Base-by-base conservation (phyloP, 2,113 vertebrate species). In the Mirza zaza region DNA sequence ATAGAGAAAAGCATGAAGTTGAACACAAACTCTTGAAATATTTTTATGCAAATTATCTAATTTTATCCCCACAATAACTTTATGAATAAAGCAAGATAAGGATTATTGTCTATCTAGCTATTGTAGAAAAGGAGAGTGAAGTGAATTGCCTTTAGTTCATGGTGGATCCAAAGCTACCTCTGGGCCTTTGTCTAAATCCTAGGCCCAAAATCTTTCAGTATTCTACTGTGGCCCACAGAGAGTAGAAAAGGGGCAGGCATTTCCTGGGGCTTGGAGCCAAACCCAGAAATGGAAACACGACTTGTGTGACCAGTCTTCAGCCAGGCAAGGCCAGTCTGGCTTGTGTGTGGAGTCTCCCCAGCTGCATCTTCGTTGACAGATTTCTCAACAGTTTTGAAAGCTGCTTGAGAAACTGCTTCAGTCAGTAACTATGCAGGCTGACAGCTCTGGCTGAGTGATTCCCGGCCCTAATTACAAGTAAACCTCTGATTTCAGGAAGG, bases 321-420 rank as follows among this genome's bases (percentile, higher is more conserved):
- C 6, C 25, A 0, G 3, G 32, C 52, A 71, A 90, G 39, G 25
- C 14, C 73, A 85, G 17, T 34, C 8, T 25, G 55, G 29, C 55
- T 8, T 0, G 1, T 10, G 32, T 8, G 3, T 48, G 18, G 17
- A 59, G 18, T 17, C 32, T 48, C 25, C 63, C 13, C 70, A 85
- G 76, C 52, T 39, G 8, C 73, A 29, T 77, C 65, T 94, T 85
- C 57, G 67, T 80, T 87, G 83, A 90, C 57, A 95, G 50, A 48
- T 87, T 95, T 87, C 68, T 67, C 76, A 73, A 52, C 14, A 17
- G 21, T 71, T 67, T 52, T 68, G 70, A 91, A 96, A 94, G 86
- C 55, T 89, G 55, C 71, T 71, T 87, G 48, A 70, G 27, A 94
- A 79, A 48, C 50, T 81, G 50, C 65, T 87, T 86, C 76, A n/a